phyloP scores from a whole-genome alignment of 2,113 vertebrate species.

The Trematomus loennbergii region DNA sequence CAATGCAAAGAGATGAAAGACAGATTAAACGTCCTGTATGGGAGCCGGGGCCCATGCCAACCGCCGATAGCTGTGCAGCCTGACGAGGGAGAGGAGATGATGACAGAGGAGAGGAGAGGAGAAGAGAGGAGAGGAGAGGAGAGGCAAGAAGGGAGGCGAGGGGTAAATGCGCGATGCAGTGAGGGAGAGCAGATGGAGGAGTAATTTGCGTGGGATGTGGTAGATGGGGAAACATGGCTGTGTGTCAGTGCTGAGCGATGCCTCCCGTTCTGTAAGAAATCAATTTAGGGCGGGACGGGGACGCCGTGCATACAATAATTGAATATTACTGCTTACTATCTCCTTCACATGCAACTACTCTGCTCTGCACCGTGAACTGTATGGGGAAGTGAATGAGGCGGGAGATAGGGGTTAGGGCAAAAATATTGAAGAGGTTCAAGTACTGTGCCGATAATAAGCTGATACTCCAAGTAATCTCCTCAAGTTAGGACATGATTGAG shows the following conservation, averaged over 20 bases:
- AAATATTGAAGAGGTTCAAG: slow-evolving; percentile 70
- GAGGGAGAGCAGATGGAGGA: slow-evolving; percentile 84
- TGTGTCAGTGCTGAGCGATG: slow-evolving; percentile 83
- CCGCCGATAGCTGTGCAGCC: slow-evolving; percentile 73
- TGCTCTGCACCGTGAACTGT: slow-evolving; percentile 53
- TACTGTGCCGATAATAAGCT: slow-evolving; percentile 67
- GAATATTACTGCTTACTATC: slow-evolving; percentile 86
- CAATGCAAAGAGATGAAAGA: slow-evolving; percentile 85
- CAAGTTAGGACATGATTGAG: slow-evolving; percentile 52
- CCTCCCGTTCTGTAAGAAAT: slow-evolving; percentile 85
- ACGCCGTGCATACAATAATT: slow-evolving; percentile 86
- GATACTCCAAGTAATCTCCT: slow-evolving; percentile 72
- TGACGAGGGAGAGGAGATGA: slow-evolving; percentile 52
- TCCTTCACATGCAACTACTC: slow-evolving; percentile 74
- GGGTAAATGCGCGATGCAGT: slow-evolving; percentile 39
- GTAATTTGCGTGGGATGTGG: slow-evolving; percentile 85
- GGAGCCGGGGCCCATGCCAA: slow-evolving; percentile 69
- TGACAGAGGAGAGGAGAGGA: slow-evolving; percentile 28
- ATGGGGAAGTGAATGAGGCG: slow-evolving; percentile 57
- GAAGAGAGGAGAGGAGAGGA: slow-evolving; percentile 26
- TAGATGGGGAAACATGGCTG: slow-evolving; percentile 82
- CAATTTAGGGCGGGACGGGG: slow-evolving; percentile 84
- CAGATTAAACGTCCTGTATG: slow-evolving; percentile 80
- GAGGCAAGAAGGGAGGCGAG: slow-evolving; percentile 43
- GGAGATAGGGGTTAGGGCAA: slow-evolving; percentile 65